Base-by-base conservation (phyloP, 2,888 invertebrate species). In the Tromatobia lineatoria region DNA sequence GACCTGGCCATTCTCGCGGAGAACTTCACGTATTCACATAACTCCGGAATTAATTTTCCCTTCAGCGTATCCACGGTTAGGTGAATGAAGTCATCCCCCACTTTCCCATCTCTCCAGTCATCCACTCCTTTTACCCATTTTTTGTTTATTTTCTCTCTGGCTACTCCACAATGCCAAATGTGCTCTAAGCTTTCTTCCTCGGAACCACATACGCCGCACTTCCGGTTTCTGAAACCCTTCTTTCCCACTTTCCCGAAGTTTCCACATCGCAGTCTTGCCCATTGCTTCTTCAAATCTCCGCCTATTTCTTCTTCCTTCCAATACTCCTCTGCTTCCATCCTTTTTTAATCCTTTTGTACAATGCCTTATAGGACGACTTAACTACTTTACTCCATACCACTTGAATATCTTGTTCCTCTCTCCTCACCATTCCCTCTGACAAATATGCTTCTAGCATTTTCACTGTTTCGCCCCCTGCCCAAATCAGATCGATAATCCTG, bases 241-340 rank as follows among this genome's bases (percentile, higher is more conserved):
- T n/a, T n/a, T n/a, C n/a, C n/a, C n/a, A n/a, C n/a, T n/a, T n/a
- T n/a, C n/a, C n/a, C n/a, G n/a, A n/a, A n/a, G n/a, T n/a, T n/a
- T n/a, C 6, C 61, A 61, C 73, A 74, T 61, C 61, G 45, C 23
- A 71, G 34, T 20, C 20, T 71, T 1, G 45, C 45, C 66, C 2
- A 23, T 23, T 66, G 23, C 23, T 61, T 61, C 29, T 45, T 61
- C 50, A 74, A n/a, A 13, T 74, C 73, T 6, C 73, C 73, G n/a
- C n/a, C n/a, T n/a, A n/a, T n/a, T n/a, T n/a, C 18, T 50, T 13
- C 18, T 38, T 8, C 38, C 38, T 8, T 38, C 38, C 38, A 38
- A 18, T 73, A 73, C 25, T 2, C 8, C 23, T 59, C 59, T 15
- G 23, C 3, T 2, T 42, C 66, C 20, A 47, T 20, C 45, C 66